Percentiles rank a stretch among this genome's conserved stretches.
phyloP scores from a whole-genome alignment of 92 coral and sea anemone genomes.

The Porites divaricata region DNA sequence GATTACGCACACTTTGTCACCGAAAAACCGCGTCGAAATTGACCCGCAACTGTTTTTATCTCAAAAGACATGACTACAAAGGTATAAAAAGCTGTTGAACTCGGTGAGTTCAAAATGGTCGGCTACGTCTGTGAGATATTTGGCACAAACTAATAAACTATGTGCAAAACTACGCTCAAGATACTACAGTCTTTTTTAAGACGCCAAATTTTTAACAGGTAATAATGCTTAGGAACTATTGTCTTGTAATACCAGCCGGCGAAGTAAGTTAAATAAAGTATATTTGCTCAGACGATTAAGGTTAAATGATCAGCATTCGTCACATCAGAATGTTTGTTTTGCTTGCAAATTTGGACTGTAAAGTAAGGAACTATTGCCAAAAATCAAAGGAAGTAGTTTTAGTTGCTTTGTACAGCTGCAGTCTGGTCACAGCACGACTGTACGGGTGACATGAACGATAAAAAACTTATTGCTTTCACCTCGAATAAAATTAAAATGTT shows the following conservation, averaged over 20 bases:
- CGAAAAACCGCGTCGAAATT: not conserved
- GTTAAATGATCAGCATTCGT: too few species aligned
- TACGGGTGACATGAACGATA: not conserved
- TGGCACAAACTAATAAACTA: too few species aligned
- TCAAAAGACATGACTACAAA: not conserved
- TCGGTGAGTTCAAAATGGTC: too few species aligned
- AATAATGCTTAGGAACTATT: not conserved
- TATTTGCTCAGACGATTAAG: not conserved
- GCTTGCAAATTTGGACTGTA: not conserved
- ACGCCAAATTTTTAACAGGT: too few species aligned
- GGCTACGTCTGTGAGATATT: too few species aligned
- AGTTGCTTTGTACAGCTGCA: not conserved
- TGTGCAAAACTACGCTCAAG: too few species aligned
- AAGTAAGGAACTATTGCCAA: not conserved
- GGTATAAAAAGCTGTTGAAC: too few species aligned
- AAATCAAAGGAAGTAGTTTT: not conserved
- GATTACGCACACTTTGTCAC: not conserved
- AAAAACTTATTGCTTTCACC: not conserved
- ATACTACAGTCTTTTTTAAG: too few species aligned
- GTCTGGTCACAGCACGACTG: constrained; percentile 1
- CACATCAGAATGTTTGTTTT: not conserved
- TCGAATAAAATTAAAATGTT: not conserved
- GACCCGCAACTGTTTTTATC: not conserved
- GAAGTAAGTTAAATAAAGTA: too few species aligned
- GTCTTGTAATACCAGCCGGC: not conserved